phyloP scores from a whole-genome alignment of 2,113 vertebrate species.

The Xiphophorus maculatus region DNA sequence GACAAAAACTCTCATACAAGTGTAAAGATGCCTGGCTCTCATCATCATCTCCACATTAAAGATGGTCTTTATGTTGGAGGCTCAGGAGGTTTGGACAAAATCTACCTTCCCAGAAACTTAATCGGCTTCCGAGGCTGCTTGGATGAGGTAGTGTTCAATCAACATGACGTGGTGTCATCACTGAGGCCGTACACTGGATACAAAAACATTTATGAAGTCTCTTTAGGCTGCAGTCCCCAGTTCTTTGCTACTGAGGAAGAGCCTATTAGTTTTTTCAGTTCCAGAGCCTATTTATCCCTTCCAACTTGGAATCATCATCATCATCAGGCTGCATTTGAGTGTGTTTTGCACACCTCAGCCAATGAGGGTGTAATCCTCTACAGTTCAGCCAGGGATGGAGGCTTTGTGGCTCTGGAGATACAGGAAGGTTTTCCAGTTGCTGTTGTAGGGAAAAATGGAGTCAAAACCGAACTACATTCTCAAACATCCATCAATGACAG shows the following conservation, averaged over 20 bases:
- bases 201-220: slow-evolving; percentile 88
- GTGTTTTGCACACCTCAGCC: slow-evolving; percentile 81
- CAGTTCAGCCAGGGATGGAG: slow-evolving; percentile 80
- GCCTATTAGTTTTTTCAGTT: slow-evolving; percentile 91
- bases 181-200: slow-evolving; percentile 86
- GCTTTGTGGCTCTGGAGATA: slow-evolving; percentile 89
- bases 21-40: slow-evolving; percentile 67
- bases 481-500: slow-evolving; percentile 79
- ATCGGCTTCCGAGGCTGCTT: slow-evolving; percentile 86
- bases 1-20: slow-evolving; percentile 82
- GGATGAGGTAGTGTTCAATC: slow-evolving; percentile 86
- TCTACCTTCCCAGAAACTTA: slow-evolving; percentile 74
- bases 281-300: slow-evolving; percentile 86
- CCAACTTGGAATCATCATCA: slow-evolving; percentile 75
- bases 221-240: slow-evolving; percentile 87
- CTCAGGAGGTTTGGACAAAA: slow-evolving; percentile 76
- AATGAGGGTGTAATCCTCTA: slow-evolving; percentile 86
- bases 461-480: slow-evolving; percentile 80
- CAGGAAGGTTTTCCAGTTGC: slow-evolving; percentile 83
- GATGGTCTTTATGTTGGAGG: slow-evolving; percentile 86
- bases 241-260: slow-evolving; percentile 89
- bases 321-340: slow-evolving; percentile 78
- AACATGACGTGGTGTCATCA: slow-evolving; percentile 83
- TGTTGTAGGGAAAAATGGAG: slow-evolving; percentile 75
- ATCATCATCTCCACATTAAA: slow-evolving; percentile 75